phyloP scores from a whole-genome alignment of 2,797 vertebrate genomes.

The Myoxocephalus aenaeus region DNA sequence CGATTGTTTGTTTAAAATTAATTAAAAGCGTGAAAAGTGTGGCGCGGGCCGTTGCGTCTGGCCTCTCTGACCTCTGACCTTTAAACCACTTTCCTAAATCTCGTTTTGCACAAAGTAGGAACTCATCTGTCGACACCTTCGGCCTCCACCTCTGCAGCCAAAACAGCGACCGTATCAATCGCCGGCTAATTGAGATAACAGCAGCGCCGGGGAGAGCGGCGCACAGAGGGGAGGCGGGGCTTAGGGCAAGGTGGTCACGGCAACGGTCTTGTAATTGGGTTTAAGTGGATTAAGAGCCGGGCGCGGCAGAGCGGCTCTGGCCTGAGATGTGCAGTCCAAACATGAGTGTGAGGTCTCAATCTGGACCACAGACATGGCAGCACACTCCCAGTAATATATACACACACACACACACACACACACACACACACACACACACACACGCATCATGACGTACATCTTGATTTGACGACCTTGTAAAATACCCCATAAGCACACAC shows the following conservation, averaged over 20 bases:
- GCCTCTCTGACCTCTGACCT: slow-evolving; percentile 56
- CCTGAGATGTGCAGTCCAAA: slow-evolving; percentile 53
- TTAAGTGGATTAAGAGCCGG: slow-evolving; percentile 80
- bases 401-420: not conserved
- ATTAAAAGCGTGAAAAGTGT: slow-evolving; percentile 32
- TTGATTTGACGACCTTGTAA: slow-evolving; percentile 8
- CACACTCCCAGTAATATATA: not conserved
- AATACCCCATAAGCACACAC: slow-evolving; percentile 29
- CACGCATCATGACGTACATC: too few relatives aligned
- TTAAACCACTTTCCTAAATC: slow-evolving; percentile 54
- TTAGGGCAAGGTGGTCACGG: slow-evolving; percentile 77
- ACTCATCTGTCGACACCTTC: slow-evolving; percentile 67
- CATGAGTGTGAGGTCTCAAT: slow-evolving; percentile 66
- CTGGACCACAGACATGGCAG: slow-evolving; percentile 66
- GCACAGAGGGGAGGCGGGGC: slow-evolving; percentile 41
- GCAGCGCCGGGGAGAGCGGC: slow-evolving; percentile 5
- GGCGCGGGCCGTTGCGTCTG: slow-evolving; percentile 28
- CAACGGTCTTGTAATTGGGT: slow-evolving; percentile 85
- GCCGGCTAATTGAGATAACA: slow-evolving; percentile 62
- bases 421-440: not conserved
- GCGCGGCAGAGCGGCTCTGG: slow-evolving; percentile 44
- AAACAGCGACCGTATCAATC: slow-evolving; percentile 73
- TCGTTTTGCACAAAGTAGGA: slow-evolving; percentile 61
- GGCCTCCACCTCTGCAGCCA: slow-evolving; percentile 52
- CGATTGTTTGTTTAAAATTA: slow-evolving; percentile 40